A percentile compares a stretch with the other conserved stretches of the same genome.
These are phyloP conservation scores for Caenorhabditis latens DNA, from an alignment of 1,140 invertebrate species.

Conservation along the genomic window DNA sequence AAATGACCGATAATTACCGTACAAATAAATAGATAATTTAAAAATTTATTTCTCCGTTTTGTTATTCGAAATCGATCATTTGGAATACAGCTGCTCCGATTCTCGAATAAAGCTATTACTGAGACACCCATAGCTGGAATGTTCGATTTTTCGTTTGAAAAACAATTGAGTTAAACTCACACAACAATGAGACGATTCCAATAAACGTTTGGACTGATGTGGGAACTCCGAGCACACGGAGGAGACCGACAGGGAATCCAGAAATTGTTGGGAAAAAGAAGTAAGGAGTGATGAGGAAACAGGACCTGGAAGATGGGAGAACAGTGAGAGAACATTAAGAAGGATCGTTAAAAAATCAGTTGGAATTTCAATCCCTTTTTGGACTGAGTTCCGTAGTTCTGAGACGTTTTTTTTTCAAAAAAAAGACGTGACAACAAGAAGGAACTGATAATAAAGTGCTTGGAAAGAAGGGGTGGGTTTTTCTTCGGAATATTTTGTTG, in stretches of 20 bases:
- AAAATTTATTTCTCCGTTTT: not conserved
- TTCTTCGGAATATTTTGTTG: not conserved
- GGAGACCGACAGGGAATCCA: constrained; percentile 5
- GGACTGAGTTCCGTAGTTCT: not conserved
- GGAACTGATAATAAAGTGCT: too few relatives aligned
- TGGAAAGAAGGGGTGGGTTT: not conserved
- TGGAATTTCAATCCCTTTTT: too few relatives aligned
- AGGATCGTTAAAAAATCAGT: too few relatives aligned
- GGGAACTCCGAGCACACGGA: not conserved
- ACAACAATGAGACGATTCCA: not conserved
- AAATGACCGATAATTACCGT: not conserved
- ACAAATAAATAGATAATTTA: not conserved
- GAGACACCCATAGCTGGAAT: not conserved
- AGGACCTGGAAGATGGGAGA: too few relatives aligned
- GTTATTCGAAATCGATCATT: constrained; percentile 10
- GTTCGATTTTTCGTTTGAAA: not conserved
- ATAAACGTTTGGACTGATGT: not conserved
- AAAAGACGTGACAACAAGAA: too few relatives aligned
- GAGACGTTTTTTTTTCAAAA: not conserved
- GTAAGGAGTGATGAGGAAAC: constrained; percentile 22
- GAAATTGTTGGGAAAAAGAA: constrained; percentile 35
- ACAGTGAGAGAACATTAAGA: too few relatives aligned
- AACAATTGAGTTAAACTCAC: not conserved
- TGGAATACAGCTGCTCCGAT: not conserved
- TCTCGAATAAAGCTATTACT: not conserved